Evolutionary conservation across 2,113 vertebrate genomes (phyloP).

Genomic region (Percopsis transmontana): DNA sequence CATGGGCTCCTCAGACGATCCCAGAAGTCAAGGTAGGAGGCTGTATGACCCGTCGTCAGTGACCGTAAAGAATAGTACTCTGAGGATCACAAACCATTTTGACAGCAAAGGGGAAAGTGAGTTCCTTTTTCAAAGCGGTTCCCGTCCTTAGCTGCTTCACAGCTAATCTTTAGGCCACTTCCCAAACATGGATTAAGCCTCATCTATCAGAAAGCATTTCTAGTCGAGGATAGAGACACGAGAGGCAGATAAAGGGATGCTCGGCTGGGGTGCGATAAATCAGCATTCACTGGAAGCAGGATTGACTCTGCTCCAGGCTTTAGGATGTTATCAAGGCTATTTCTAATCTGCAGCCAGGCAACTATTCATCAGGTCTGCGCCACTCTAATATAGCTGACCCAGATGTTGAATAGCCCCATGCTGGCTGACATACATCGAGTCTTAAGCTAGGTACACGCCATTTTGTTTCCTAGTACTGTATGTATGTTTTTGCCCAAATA

Average conservation of each 20-base stretch:
- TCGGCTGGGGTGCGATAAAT: slow-evolving; percentile 12
- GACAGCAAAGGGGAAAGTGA: slow-evolving; percentile 2
- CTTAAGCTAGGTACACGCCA: background rate
- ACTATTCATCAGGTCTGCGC: slow-evolving; percentile 33
- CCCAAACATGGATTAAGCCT: slow-evolving; percentile 42
- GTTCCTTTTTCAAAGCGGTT: slow-evolving; percentile 15
- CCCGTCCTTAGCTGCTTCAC: slow-evolving; percentile 23
- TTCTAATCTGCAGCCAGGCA: slow-evolving; percentile 46
- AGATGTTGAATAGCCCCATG: slow-evolving; percentile 36
- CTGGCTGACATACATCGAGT: slow-evolving; percentile 28
- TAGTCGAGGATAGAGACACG: background rate
- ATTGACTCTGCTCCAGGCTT: slow-evolving; percentile 55
- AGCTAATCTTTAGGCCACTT: slow-evolving; percentile 41
- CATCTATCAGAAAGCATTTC: slow-evolving; percentile 30
- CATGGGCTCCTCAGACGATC: slow-evolving; percentile 84
- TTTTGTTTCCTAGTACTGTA: too few species aligned
- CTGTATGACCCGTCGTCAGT: background rate
- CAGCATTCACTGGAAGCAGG: slow-evolving; percentile 37
- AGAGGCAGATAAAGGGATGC: slow-evolving; percentile 4
- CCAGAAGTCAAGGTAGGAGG: slow-evolving; percentile 87
- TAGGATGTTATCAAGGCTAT: slow-evolving; percentile 41
- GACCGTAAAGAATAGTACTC: background rate
- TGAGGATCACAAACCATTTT: background rate
- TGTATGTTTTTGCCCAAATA: background rate
- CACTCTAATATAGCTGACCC: slow-evolving; percentile 46